Base-by-base conservation (phyloP, 1,140 invertebrate genomes). In the Leptinotarsa defecta region DNA sequence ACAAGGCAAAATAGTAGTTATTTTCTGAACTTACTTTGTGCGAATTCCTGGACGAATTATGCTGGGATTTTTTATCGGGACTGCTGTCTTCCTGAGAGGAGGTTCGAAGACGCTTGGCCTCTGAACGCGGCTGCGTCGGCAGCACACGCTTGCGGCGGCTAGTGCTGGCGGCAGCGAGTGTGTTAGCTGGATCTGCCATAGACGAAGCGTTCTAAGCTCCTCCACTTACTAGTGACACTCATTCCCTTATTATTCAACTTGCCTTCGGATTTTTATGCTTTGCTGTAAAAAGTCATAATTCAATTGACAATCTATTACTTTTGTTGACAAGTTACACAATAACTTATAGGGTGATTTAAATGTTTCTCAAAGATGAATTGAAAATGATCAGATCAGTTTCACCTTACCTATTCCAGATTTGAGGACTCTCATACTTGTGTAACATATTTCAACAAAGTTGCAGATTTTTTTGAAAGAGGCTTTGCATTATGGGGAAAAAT, bases 181-280 rank as follows among this genome's bases (percentile, higher is more conserved):
- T 73, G 80, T 85, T 85, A 86, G 82, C 84, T 85, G 84, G 81
- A 84, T 85, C 84, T 84, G 85, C 85, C 84, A 85, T 86, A 85
- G 85, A 85, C 84, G 84, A 84, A 85, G 80, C 78, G 83, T 84
- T 84, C 81, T 80, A 81, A 79, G 81, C 81, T 79, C 82, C 80
- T 80, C 82, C 81, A 81, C 81, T 83, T 83, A 83, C 78, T 79
- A 82, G 81, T 79, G 82, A 84, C 84, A 84, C 82, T 81, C 84
- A 85, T 85, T 85, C 81, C 84, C 84, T 62, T 79, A 20, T 65
- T 73, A 81, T 82, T 84, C 80, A 76, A 78, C 80, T 79, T 73
- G 77, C 67, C 43, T 43, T 48, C 19, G 24, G 13, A 19, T 68
- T 68, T 68, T 68, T 68, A 68, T 68, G 67, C 67, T 24, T 20